Percentiles rank a stretch among this genome's conserved stretches.
These are phyloP conservation scores for Zhengitettix transpicula DNA, from an alignment of 2,888 invertebrate species.

Conservation along the genomic window DNA sequence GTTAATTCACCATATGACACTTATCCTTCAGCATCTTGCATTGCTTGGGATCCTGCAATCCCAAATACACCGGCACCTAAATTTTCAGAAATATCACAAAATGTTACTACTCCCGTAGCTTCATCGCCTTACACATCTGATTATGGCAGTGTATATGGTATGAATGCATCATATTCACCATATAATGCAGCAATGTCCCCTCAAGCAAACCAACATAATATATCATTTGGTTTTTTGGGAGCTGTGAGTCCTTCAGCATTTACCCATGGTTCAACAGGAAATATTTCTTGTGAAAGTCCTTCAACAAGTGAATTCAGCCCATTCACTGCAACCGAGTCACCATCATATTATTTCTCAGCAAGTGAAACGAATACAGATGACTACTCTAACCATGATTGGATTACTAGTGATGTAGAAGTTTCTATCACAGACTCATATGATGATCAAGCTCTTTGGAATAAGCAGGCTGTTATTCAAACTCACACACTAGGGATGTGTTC, in stretches of 20 bases:
- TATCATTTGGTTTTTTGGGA: too few relatives aligned
- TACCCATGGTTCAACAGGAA: background rate
- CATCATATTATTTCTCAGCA: conserved; percentile 62
- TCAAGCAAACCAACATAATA: conserved; percentile 23
- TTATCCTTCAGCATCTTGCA: conserved; percentile 72
- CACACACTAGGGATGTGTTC: conserved; percentile 77
- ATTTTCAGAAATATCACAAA: conserved; percentile 56
- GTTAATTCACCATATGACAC: conserved; percentile 92
- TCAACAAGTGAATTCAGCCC: conserved; percentile 30
- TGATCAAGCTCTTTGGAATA: conserved; percentile 63
- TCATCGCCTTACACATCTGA: conserved; percentile 83
- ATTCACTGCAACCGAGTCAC: conserved; percentile 48
- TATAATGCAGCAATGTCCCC: conserved; percentile 75
- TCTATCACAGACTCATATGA: conserved; percentile 62
- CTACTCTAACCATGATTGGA: conserved; percentile 63
- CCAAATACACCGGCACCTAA: conserved; percentile 65
- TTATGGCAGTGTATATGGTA: conserved; percentile 81
- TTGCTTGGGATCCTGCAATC: conserved; percentile 86
- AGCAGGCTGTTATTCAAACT: conserved; percentile 72
- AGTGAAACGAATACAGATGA: conserved; percentile 45
- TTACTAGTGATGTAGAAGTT: conserved; percentile 74
- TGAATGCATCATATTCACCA: conserved; percentile 73
- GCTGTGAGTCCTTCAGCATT: conserved; percentile 20
- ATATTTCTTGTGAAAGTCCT: background rate
- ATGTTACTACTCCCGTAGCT: conserved; percentile 39